Conservation (phyloP, 2,797 vertebrate genomes). For the Adelosebastes latens region DNA sequence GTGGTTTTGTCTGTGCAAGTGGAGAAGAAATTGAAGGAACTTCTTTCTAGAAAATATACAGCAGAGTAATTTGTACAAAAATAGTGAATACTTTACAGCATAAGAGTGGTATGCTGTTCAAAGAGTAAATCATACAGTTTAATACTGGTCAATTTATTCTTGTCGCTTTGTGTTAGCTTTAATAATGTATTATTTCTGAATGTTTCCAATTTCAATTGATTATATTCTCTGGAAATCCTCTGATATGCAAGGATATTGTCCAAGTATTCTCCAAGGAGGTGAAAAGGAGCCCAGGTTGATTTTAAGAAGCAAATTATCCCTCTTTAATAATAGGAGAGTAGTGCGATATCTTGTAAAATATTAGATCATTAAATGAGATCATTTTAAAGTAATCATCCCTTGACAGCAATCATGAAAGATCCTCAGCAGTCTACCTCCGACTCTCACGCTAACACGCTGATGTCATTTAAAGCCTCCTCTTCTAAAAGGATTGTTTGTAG, state of each 20-base stretch:
- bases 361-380: conserved; percentile 79
- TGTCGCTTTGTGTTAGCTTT: conserved; percentile 17
- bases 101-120: neutral
- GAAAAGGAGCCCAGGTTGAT: conserved; percentile 48
- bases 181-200: conserved; percentile 12
- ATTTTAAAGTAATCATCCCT: conserved; percentile 71
- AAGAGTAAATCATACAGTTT: conserved; percentile 13
- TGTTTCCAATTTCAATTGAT: conserved; percentile 42
- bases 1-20: neutral
- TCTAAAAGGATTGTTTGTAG: conserved; percentile 31
- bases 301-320: conserved; percentile 47
- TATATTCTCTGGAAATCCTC: conserved; percentile 33
- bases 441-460: conserved; percentile 75
- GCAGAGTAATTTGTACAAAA: neutral
- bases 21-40: neutral
- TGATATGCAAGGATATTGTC: conserved; percentile 2
- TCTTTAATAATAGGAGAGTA: conserved; percentile 43
- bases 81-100: neutral
- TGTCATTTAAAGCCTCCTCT: conserved; percentile 54
- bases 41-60: neutral
- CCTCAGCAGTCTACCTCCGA: conserved; percentile 60
- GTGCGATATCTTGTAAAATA: conserved; percentile 63
- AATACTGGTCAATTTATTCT: neutral
- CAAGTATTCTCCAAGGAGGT: conserved; percentile 23
- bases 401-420: conserved; percentile 70